These are phyloP conservation scores for Drosophila glabriapex DNA, from an alignment of 2,888 invertebrate species.

Conservation along the genomic window DNA sequence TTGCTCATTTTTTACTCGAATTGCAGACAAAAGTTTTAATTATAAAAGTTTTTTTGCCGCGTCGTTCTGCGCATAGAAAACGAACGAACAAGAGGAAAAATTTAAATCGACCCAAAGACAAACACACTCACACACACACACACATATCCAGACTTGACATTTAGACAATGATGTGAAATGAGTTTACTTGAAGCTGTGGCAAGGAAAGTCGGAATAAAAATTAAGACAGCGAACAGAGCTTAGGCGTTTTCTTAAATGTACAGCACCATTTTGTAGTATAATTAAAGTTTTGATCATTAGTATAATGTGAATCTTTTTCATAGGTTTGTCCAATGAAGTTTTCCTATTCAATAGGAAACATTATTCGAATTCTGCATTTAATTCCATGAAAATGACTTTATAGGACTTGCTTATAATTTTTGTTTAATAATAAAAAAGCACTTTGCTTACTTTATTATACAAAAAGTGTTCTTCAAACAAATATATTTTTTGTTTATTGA, in stretches of 20 bases:
- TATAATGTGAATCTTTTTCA: neutral
- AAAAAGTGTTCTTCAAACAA: neutral
- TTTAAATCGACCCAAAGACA: constrained; percentile 16
- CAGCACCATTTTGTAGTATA: neutral
- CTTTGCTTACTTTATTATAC: neutral
- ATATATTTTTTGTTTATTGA: neutral
- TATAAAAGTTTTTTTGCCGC: constrained; percentile 69
- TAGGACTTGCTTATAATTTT: too few relatives aligned
- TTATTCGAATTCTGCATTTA: neutral
- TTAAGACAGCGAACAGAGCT: neutral
- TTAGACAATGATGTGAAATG: constrained; percentile 16
- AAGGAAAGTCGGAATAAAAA: neutral
- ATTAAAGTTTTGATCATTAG: neutral
- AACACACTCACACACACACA: neutral
- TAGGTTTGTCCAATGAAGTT: neutral
- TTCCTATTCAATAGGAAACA: neutral
- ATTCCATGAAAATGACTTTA: too few relatives aligned
- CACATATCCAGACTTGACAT: neutral
- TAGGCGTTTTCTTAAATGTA: neutral
- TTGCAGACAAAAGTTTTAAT: constrained; percentile 70
- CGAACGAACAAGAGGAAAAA: constrained; percentile 20
- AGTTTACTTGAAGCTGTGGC: constrained; percentile 13
- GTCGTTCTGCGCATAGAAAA: constrained; percentile 41
- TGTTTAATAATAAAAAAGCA: too few relatives aligned
- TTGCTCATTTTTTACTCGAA: constrained; percentile 24